Evolutionary conservation across 2,888 invertebrate genomes (phyloP).

Genomic region (Gymnosoma rotundatum): DNA sequence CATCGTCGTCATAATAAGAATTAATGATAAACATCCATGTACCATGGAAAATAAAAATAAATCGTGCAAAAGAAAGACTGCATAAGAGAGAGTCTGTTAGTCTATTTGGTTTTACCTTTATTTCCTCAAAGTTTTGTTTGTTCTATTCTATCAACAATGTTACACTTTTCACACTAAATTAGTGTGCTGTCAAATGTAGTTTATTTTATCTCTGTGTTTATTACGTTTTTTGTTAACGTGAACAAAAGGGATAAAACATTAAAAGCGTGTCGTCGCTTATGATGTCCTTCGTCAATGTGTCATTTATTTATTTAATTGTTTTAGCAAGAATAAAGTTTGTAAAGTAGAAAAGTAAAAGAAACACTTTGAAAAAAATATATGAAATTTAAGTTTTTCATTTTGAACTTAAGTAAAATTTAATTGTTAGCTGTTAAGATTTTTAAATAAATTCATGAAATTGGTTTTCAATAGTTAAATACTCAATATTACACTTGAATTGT

Average conservation of each 20-base stretch:
- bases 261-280: constrained; percentile 57
- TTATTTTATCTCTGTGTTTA: constrained; percentile 35
- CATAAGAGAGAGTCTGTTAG: constrained; percentile 7
- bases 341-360: too few relatives aligned
- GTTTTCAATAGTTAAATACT: too few relatives aligned
- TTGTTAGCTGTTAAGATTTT: too few relatives aligned
- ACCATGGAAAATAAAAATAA: constrained; percentile 23
- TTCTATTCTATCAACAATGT: constrained; percentile 28
- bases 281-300: constrained; percentile 63
- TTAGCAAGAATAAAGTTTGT: background rate
- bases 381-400: too few relatives aligned
- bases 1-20: constrained; percentile 8
- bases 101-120: background rate
- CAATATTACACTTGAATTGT: too few relatives aligned
- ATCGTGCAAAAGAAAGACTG: constrained; percentile 31
- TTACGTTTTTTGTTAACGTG: constrained; percentile 7
- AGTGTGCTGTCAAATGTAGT: constrained; percentile 63
- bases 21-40: constrained; percentile 32
- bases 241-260: constrained; percentile 48
- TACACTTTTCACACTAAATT: constrained; percentile 64
- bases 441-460: too few relatives aligned
- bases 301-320: constrained; percentile 44
- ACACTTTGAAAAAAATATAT: too few relatives aligned
- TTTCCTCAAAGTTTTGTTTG: constrained; percentile 27
- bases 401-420: too few relatives aligned